A percentile compares a stretch with the other conserved stretches of the same genome.
These are phyloP conservation scores for Phrynocephalus forsythii DNA, from an alignment of 2,797 vertebrate genomes.

Conservation along the genomic window DNA sequence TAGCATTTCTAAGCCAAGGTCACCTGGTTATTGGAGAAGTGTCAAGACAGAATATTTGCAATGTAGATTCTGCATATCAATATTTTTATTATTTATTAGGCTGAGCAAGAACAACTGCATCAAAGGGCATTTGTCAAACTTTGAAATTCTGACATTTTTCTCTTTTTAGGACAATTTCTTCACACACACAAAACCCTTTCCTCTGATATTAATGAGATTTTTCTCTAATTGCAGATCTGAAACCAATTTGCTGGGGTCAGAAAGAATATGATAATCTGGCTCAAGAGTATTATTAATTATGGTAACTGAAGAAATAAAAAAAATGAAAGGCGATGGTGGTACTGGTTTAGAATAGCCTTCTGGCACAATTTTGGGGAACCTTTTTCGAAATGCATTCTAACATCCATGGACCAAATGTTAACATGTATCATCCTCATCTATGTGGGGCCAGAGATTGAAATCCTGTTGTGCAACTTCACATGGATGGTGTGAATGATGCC, in stretches of 20 bases:
- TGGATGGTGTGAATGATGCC: too few species aligned
- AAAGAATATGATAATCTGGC: background rate
- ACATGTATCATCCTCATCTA: too few species aligned
- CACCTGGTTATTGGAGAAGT: conserved; percentile 33
- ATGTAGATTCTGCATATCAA: conserved; percentile 1
- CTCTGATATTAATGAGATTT: conserved; percentile 1
- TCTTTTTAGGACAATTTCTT: background rate
- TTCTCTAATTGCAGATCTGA: background rate
- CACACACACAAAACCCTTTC: background rate
- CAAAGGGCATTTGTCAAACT: conserved; percentile 35
- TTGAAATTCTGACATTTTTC: conserved; percentile 18
- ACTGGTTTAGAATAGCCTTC: background rate
- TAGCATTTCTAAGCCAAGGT: conserved; percentile 35
- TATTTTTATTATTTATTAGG: conserved; percentile 27
- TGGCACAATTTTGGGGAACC: background rate
- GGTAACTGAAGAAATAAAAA: conserved; percentile 23
- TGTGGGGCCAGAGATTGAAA: background rate
- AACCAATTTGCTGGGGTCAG: background rate
- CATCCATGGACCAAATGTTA: background rate
- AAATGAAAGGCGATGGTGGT: background rate
- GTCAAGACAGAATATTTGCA: conserved; percentile 35
- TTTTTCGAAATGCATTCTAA: background rate
- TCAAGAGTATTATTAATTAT: conserved; percentile 1
- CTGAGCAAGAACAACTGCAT: conserved; percentile 27
- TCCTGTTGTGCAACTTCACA: background rate